Percentiles rank a stretch among this genome's conserved stretches.
phyloP scores from a whole-genome alignment of 2,888 invertebrate species.

The Polyploca ridens region DNA sequence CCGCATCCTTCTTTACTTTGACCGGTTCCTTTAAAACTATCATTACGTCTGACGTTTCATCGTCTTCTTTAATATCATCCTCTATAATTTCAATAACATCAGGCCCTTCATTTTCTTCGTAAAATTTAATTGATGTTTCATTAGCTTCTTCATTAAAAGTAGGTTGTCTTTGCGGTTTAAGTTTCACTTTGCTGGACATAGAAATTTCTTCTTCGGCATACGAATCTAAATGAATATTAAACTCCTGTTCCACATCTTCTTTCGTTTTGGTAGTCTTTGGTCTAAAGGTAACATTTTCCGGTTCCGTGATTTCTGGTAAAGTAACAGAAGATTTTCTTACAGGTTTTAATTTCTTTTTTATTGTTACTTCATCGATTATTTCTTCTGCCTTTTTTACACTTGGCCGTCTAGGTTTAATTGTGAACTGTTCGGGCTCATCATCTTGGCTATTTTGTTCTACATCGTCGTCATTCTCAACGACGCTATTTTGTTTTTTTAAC shows the following conservation, averaged over 20 bases:
- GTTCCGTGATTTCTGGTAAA: slow-evolving; percentile 89
- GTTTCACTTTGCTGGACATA: slow-evolving; percentile 92
- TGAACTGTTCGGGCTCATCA: slow-evolving; percentile 71
- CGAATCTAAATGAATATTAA: slow-evolving; percentile 92
- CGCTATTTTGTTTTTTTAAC: slow-evolving; percentile 55
- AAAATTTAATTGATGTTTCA: slow-evolving; percentile 89
- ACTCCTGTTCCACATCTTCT: slow-evolving; percentile 95
- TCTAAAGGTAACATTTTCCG: slow-evolving; percentile 92
- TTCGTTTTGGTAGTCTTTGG: slow-evolving; percentile 90
- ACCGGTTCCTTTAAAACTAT: slow-evolving; percentile 72
- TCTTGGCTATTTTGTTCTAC: slow-evolving; percentile 41
- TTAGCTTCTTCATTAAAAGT: slow-evolving; percentile 91
- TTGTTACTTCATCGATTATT: slow-evolving; percentile 86
- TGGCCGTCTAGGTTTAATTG: slow-evolving; percentile 68
- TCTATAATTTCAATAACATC: slow-evolving; percentile 78
- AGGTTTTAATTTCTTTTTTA: slow-evolving; percentile 90
- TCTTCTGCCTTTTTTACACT: slow-evolving; percentile 80
- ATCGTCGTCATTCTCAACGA: slow-evolving; percentile 28
- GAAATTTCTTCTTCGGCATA: slow-evolving; percentile 95
- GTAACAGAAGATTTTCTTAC: slow-evolving; percentile 87
- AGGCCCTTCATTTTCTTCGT: slow-evolving; percentile 75
- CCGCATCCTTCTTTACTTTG: slow-evolving; percentile 57
- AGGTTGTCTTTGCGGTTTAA: slow-evolving; percentile 89
- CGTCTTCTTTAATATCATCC: slow-evolving; percentile 75
- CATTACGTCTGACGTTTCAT: slow-evolving; percentile 64